Evolutionary conservation across 1,140 invertebrate genomes (phyloP), one percentile per base, ranked within the genome.

Genomic region (Copidosoma floridanum): DNA sequence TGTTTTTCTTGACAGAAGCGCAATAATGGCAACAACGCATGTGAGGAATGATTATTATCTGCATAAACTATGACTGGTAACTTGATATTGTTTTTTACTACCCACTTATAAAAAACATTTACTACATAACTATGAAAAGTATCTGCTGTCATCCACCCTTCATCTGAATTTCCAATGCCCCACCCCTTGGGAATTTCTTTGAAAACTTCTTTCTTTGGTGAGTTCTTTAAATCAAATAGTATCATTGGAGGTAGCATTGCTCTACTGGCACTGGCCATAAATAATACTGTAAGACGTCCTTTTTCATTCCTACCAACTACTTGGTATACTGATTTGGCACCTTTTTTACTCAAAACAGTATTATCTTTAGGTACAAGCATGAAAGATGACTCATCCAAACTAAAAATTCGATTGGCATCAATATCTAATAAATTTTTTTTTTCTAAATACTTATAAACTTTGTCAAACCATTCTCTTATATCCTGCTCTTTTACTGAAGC

Each of bases 361-460:
- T 65, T 68, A 40, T 44, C 70, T 66, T 71, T 71, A 38, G 73
- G 72, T 32, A 67, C 69, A 18, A 77, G 35, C 18, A 65, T 55
- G 56, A 79, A 74, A 52, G 64, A 65, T 29, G 67, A 70, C 67
- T 79, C 75, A 53, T 79, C 72, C 8, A 64, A 66, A 61, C 77
- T 79, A 32, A 66, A 75, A 29, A 76, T 48, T 53, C 65, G 53
- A 7, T 53, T 26, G 20, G 65, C 64, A 64, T 68, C 51, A 20
- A 68, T 64, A 16, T 68, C 50, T 18, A 47, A 46, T 44, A 57
- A 64, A 16, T 63, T 43, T 44, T 71, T 63, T 29, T 65, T 24
- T 23, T 61, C 53, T 20, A 71, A 64, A 64, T 68, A 64, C 4
- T 14, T 16, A 11, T 48, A 14, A 20, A 69, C 29, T 64, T 65